Conservation (phyloP, 2,888 invertebrate species). For the Lysandra coridon region DNA sequence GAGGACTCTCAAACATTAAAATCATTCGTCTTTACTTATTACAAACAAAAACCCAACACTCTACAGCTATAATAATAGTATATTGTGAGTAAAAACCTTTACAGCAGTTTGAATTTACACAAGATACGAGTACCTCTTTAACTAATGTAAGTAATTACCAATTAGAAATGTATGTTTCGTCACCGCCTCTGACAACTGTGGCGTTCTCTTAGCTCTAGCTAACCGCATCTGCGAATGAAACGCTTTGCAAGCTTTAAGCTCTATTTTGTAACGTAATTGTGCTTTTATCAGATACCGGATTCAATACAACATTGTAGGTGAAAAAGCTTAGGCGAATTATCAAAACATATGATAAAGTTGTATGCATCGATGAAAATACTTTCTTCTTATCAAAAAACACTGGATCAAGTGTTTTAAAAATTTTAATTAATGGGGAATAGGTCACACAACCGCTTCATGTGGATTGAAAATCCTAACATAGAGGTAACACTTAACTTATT, state of each 20-base stretch:
- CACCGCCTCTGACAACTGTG: not conserved
- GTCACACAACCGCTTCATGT: too few relatives aligned
- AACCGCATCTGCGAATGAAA: slow-evolving; percentile 30
- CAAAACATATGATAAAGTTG: not conserved
- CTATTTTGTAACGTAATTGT: slow-evolving; percentile 25
- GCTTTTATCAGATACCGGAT: slow-evolving; percentile 9
- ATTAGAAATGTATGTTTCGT: slow-evolving; percentile 21
- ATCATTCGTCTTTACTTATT: too few relatives aligned
- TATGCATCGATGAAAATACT: not conserved
- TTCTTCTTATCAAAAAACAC: not conserved
- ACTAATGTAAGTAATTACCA: not conserved
- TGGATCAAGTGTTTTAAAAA: not conserved
- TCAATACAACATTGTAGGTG: not conserved
- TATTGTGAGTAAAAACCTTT: too few relatives aligned
- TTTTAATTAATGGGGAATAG: not conserved
- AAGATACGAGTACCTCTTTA: not conserved
- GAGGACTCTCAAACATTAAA: too few relatives aligned
- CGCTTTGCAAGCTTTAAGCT: slow-evolving; percentile 29
- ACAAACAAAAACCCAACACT: too few relatives aligned
- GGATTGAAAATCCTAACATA: not conserved
- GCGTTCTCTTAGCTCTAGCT: slow-evolving; percentile 7
- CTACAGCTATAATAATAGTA: not conserved
- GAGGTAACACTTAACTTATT: not conserved
- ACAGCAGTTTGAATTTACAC: not conserved
- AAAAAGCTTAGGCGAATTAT: not conserved